Base-by-base conservation (phyloP, 2,888 invertebrate genomes). In the Apodemia mormo region DNA sequence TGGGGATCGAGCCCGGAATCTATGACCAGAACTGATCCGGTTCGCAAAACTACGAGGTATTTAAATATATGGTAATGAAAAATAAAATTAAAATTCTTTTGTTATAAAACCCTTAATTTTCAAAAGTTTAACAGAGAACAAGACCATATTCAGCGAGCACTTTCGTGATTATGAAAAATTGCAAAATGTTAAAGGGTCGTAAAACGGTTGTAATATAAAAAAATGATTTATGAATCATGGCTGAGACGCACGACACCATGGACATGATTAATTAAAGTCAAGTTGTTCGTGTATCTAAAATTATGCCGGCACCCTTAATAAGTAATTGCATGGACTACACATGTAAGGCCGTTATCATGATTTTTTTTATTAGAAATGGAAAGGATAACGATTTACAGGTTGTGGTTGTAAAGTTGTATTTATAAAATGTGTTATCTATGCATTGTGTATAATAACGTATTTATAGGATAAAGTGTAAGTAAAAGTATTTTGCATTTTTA, bases 211-310 rank as follows among this genome's bases (percentile, higher is more conserved):
- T 58, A 30, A 29, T 10, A 33, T 30, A 58, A 61, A 61, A 61
- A 61, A 61, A 61, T 61, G 61, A 61, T 61, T 61, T 33, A 61
- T 61, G 61, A 14, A 14, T 14, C 30, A 61, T 61, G 61, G 33
- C 14, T 61, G 33, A 61, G 61, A 61, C 58, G 58, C 58, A 30
- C 30, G 58, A 58, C 33, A 30, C 58, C 58, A 33, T 30, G 33
- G 30, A 61, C 14, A 14, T 61, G 61, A 61, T 61, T 61, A 61
- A 61, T 61, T 33, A 61, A 30, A 61, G 61, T 37, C 33, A 33
- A 33, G 30, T 33, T 61, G 61, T 61, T 33, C 33, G 61, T 61
- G 30, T 33, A 12, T 61, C 8, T 30, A 33, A 61, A 61, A 37
- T 52, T 52, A 52, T 14, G 37, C 58, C 10, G 12, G 10, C 61